Base-by-base conservation (phyloP, 2,888 invertebrate genomes). In the Ctena decussata region DNA sequence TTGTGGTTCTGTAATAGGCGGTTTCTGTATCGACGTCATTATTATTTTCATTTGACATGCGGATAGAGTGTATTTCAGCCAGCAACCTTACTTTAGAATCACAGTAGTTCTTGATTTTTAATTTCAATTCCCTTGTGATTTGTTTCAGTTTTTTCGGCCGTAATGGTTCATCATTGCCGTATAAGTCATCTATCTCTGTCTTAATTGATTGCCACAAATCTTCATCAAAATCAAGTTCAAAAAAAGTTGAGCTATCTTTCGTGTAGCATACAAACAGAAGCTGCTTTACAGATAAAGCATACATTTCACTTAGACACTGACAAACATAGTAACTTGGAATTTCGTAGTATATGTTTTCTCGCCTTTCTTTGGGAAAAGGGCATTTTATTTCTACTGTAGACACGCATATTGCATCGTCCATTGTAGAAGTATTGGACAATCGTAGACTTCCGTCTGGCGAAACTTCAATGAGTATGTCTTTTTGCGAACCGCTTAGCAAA, bases 361-460 rank as follows among this genome's bases (percentile, higher is more conserved):
- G 21, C 18, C 39, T 72, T 6, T 69, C 32, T 15, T 71, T 71
- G 15, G 82, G 82, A 46, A 69, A 87, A 1, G 87, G 87, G 57
- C 82, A 84, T 70, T 87, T 82, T 21, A 60, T 70, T 71, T 87
- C 84, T 12, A 82, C 71, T 0, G 70, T 77, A 37, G 30, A 41
- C 0, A 49, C n/a, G 27, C 57, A 65, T 2, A 6, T 21, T 11
- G 12, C 60, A 5, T 24, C 39, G n/a, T 41, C 44, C 0, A 41
- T 46, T 32, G 21, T 12, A 21, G 32, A 3, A 18, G 8, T 32
- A 21, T 21, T 12, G n/a, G 57, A 18, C 24, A 8, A 0, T 37
- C 74, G 1, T 24, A 86, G 37, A 39, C 79, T 74, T 18, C 82
- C 82, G 74, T 82, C 85, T 49, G 85, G 85, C 12, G 85, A 86